Conservation (phyloP, 2,888 invertebrate species). For the Drosophila mimetica region DNA sequence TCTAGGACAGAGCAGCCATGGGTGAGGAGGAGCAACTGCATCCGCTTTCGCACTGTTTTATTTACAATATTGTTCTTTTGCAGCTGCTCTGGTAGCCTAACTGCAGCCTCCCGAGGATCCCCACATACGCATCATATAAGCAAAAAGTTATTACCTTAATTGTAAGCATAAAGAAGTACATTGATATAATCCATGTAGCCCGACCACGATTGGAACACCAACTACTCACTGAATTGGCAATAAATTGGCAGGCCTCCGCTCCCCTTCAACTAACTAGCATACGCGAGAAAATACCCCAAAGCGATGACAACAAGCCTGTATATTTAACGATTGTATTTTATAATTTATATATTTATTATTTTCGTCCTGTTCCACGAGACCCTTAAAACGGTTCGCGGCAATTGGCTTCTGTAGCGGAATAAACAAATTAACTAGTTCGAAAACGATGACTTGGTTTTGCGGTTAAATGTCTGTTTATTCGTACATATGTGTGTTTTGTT, state of each 20-base stretch:
- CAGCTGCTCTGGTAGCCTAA: constrained; percentile 18
- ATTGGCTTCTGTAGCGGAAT: constrained; percentile 40
- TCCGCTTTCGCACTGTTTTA: background rate
- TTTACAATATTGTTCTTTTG: background rate
- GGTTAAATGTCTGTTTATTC: constrained; percentile 40
- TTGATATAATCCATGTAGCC: constrained; percentile 68
- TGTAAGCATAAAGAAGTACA: constrained; percentile 61
- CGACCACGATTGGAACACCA: constrained; percentile 37
- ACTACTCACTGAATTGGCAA: constrained; percentile 61
- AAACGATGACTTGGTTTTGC: constrained; percentile 34
- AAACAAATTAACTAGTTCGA: constrained; percentile 51
- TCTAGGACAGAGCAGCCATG: constrained; percentile 58
- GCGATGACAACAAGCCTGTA: constrained; percentile 46
- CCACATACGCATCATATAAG: constrained; percentile 54
- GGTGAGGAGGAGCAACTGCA: constrained; percentile 4
- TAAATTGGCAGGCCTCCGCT: constrained; percentile 42
- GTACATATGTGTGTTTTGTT: constrained; percentile 51
- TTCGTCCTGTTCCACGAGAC: constrained; percentile 40
- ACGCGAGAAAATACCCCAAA: constrained; percentile 27
- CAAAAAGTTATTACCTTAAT: constrained; percentile 69
- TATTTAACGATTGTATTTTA: constrained; percentile 41
- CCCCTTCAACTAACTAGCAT: constrained; percentile 37
- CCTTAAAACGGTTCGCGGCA: constrained; percentile 1
- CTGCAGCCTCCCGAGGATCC: constrained; percentile 1
- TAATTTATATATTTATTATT: constrained; percentile 69